Evolutionary conservation across 2,888 invertebrate species (phyloP).

Genomic region (Petrolisthes manimaculis): DNA sequence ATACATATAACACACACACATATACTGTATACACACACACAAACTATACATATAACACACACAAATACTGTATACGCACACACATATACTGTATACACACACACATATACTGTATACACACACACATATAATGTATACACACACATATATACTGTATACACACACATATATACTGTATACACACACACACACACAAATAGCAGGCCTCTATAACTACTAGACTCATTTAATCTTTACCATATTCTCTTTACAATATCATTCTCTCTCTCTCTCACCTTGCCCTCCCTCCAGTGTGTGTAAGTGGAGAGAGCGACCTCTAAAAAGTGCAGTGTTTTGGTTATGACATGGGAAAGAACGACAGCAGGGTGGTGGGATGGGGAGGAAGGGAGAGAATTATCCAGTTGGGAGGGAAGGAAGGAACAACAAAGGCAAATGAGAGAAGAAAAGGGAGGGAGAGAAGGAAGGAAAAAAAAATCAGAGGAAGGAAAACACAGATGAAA

Average conservation of each 20-base stretch:
- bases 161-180: slow-evolving; percentile 36
- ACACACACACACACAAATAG: neutral
- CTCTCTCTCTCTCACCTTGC: neutral
- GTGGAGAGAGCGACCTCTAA: neutral
- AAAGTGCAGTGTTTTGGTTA: neutral
- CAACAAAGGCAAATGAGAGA: neutral
- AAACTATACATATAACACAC: too few species aligned
- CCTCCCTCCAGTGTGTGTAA: neutral
- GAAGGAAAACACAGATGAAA: too few species aligned
- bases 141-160: too few species aligned
- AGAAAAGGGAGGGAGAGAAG: too few species aligned
- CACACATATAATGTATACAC: neutral
- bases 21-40: too few species aligned
- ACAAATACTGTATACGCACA: too few species aligned
- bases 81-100: too few species aligned
- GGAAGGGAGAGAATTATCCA: neutral
- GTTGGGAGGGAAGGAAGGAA: neutral
- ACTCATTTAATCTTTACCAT: neutral
- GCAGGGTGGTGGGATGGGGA: neutral
- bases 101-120: too few species aligned
- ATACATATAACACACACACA: too few species aligned
- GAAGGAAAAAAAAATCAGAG: too few species aligned
- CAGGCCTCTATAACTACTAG: neutral
- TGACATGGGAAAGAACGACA: neutral
- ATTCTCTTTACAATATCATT: neutral